phyloP scores from a whole-genome alignment of 2,888 invertebrate species.

The Nephrotoma flavescens region DNA sequence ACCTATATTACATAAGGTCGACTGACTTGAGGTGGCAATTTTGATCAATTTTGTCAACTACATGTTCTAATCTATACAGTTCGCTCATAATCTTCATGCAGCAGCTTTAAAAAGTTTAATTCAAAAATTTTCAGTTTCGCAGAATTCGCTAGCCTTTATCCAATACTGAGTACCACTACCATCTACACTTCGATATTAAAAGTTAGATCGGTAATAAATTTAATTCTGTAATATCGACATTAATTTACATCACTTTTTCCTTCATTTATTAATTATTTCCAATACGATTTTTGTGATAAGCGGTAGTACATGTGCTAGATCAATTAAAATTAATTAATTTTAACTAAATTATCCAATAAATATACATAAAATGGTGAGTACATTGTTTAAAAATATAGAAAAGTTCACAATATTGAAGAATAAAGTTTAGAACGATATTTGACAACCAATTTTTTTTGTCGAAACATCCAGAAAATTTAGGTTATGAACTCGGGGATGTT shows the following conservation, averaged over 20 bases:
- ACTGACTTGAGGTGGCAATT: no score
- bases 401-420: not conserved
- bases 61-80: no score
- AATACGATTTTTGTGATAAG: not conserved
- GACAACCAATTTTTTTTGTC: not conserved
- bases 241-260: not conserved
- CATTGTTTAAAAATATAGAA: not conserved
- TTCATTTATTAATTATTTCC: not conserved
- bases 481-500: not conserved
- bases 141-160: no score
- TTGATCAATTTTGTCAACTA: no score
- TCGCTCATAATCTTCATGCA: no score
- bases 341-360: not conserved
- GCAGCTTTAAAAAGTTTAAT: no score
- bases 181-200: not conserved
- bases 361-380: not conserved
- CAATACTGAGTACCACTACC: not conserved
- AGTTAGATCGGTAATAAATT: not conserved
- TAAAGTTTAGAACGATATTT: not conserved
- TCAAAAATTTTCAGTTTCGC: no score
- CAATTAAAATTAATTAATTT: not conserved
- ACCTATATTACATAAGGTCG: no score
- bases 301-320: not conserved
- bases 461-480: not conserved
- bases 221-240: not conserved